Evolutionary conservation across 2,113 vertebrate species (phyloP).

Genomic region (Trematomus loennbergii): DNA sequence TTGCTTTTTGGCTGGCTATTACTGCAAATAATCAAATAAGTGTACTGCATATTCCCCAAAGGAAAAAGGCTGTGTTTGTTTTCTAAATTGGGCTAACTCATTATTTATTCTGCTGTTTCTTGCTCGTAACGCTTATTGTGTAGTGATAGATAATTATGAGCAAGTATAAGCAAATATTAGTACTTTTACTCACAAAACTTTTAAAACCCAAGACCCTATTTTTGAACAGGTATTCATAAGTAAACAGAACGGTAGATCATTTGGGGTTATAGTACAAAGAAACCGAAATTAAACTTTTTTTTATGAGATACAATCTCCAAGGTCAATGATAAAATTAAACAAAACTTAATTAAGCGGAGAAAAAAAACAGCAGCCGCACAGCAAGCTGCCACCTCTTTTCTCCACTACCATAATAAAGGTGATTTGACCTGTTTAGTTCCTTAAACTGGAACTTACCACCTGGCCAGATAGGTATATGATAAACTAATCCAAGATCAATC

Average conservation of each 20-base stretch:
- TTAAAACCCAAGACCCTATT: background rate
- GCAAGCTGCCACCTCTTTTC: background rate
- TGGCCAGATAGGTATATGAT: background rate
- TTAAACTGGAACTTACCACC: background rate
- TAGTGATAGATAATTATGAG: conserved; percentile 36
- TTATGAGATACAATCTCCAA: background rate
- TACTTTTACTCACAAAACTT: background rate
- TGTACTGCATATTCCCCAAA: conserved; percentile 26
- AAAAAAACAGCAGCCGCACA: background rate
- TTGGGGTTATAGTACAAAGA: background rate
- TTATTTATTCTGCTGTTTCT: conserved; percentile 65
- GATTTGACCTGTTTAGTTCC: background rate
- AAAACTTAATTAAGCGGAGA: background rate
- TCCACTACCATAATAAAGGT: background rate
- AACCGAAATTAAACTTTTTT: background rate
- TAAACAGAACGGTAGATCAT: background rate
- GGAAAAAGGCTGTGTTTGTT: conserved; percentile 60
- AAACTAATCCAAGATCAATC: background rate
- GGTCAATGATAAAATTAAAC: background rate
- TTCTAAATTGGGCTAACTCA: conserved; percentile 57
- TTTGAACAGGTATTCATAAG: background rate
- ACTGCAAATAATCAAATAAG: conserved; percentile 54
- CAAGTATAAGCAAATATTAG: conserved; percentile 17
- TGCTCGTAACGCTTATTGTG: conserved; percentile 40
- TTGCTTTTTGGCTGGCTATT: conserved; percentile 34